Evolutionary conservation across 2,113 vertebrate genomes (phyloP).

Genomic region (Ailuropoda melanoleuca): DNA sequence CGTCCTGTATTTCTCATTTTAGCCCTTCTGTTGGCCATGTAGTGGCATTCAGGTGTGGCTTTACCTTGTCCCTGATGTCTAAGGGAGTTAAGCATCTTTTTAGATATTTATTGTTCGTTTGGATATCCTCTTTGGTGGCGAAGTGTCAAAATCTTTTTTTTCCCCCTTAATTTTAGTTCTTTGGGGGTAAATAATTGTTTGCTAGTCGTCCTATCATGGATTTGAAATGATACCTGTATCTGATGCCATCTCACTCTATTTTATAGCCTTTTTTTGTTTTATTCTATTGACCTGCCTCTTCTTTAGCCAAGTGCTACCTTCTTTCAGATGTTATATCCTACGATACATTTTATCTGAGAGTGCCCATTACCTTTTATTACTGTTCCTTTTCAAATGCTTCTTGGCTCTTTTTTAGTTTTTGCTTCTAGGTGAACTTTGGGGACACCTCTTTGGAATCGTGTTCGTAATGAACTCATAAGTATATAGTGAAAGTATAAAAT

Average conservation of each 20-base stretch:
- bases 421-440: neutral
- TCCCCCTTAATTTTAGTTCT: neutral
- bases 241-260: neutral
- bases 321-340: neutral
- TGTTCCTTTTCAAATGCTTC: constrained; percentile 4
- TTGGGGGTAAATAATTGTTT: neutral
- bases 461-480: neutral
- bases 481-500: neutral
- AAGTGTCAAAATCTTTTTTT: neutral
- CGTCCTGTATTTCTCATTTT: neutral
- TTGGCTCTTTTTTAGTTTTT: neutral
- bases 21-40: neutral
- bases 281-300: neutral
- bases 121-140: neutral
- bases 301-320: neutral
- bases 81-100: neutral
- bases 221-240: neutral
- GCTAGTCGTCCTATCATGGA: neutral
- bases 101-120: neutral
- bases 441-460: neutral
- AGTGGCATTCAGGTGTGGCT: neutral
- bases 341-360: neutral
- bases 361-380: neutral
- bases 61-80: neutral
- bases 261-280: neutral